Base-by-base conservation (phyloP, 2,797 vertebrate genomes). In the Eleutherodactylus coqui region DNA sequence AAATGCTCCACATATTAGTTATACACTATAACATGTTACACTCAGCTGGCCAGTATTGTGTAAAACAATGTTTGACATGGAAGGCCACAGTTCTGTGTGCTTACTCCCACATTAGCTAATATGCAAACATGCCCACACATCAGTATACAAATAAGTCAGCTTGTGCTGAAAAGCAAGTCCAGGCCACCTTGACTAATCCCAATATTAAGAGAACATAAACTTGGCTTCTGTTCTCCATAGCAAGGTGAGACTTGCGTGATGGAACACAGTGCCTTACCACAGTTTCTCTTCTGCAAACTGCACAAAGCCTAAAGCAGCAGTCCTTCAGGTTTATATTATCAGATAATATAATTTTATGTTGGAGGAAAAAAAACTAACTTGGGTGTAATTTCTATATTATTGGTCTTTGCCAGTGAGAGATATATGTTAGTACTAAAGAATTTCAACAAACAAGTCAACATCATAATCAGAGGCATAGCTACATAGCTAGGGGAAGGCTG, bases 1-100 rank as follows among this genome's bases (percentile, higher is more conserved):
- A 53, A 75, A 53, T 36, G 19, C 10, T 76, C 5, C 9, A 76
- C 24, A 4, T 55, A 6, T 24, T 27, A 38, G 21, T 51, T 55
- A n/a, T 77, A 38, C 75, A 55, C 9, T 14, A 32, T 38, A 24
- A 43, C 41, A 24, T 43, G 21, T 72, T 36, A 64, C 41, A 43
- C 78, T 43, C n/a, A 47, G 24, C 13, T 17, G 21, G 27, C 17
- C 27, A n/a, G 24, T 70, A 24, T 34, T 21, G 60, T 80, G 27
- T 49, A 81, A 81, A 69, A 34, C 34, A 38, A 24, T 64, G 41
- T 75, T 62, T 47, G 60, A 47, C 29, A 67, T 51, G 19, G 21
- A 84, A 84, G 73, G 43, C 19, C 43, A 84, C 47, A 76, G 72
- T 43, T 76, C 53, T 84, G 27, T 77, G 41, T 84, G 32, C 55